Evolutionary conservation across 2,797 vertebrate species (phyloP).

Genomic region (Semaprochilodus insignis): DNA sequence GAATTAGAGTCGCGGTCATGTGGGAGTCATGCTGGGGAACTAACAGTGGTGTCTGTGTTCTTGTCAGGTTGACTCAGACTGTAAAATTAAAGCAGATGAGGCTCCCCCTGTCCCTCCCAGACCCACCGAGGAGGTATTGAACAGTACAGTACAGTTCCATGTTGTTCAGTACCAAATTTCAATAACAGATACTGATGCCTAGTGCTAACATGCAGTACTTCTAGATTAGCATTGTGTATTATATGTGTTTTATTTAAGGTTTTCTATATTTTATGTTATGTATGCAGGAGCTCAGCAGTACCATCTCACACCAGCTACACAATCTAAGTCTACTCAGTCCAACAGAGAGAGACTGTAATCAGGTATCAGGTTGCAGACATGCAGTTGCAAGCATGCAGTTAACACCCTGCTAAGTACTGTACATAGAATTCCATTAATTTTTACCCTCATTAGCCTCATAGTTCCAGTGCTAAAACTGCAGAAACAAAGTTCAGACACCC

Average conservation of each 20-base stretch:
- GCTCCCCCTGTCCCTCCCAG: conserved; percentile 42
- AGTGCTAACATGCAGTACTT: background rate
- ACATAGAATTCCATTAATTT: too few relatives aligned
- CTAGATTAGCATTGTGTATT: background rate
- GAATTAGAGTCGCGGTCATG: background rate
- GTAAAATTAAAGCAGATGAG: conserved; percentile 31
- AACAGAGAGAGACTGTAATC: conserved; percentile 39
- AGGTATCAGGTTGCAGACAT: conserved; percentile 46
- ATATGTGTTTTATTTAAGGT: background rate
- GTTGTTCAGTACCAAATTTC: too few relatives aligned
- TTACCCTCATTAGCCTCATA: too few relatives aligned
- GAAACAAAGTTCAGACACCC: too few relatives aligned
- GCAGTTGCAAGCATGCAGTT: too few relatives aligned
- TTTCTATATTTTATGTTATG: background rate
- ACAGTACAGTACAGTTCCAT: background rate
- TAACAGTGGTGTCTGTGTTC: conserved; percentile 14
- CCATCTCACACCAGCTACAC: background rate
- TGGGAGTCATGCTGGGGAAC: background rate
- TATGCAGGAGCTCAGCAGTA: conserved; percentile 62
- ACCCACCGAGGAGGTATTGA: conserved; percentile 60
- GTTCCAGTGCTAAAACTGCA: too few relatives aligned
- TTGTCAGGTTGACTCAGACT: conserved; percentile 54
- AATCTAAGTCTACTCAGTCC: conserved; percentile 18
- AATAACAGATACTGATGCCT: background rate
- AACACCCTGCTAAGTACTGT: too few relatives aligned